A percentile compares a stretch with the other conserved stretches of the same genome.
These are phyloP conservation scores for Meandrusa payeni DNA, from an alignment of 2,888 invertebrate genomes.

Conservation along the genomic window DNA sequence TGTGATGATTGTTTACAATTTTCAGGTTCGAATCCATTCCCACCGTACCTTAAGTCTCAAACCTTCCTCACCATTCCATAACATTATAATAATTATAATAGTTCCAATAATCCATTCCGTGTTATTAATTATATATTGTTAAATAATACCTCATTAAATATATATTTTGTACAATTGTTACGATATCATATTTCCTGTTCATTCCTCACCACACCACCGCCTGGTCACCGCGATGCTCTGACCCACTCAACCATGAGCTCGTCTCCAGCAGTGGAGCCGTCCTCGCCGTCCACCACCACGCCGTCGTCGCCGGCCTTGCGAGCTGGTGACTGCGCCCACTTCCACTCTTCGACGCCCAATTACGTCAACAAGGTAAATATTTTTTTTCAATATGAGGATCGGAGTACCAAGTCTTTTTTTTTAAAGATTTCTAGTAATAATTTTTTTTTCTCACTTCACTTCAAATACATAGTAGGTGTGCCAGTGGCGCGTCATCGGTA, in stretches of 20 bases:
- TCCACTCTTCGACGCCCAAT: constrained; percentile 68
- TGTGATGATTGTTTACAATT: no score
- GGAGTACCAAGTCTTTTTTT: no score
- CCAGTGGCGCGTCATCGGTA: no score
- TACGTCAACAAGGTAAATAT: constrained; percentile 52
- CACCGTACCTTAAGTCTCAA: not conserved
- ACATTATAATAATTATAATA: not conserved
- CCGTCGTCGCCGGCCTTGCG: constrained; percentile 66
- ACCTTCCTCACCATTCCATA: constrained; percentile 15
- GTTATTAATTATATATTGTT: not conserved
- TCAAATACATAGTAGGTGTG: no score
- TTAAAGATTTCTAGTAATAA: no score
- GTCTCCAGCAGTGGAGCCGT: constrained; percentile 75
- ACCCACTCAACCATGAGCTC: constrained; percentile 63
- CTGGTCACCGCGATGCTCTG: constrained; percentile 65
- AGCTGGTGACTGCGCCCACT: constrained; percentile 47
- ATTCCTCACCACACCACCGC: not conserved
- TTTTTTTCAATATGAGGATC: no score
- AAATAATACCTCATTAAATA: not conserved
- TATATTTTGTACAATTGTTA: no score
- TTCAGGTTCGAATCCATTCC: constrained; percentile 15
- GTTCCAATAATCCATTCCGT: constrained; percentile 10
- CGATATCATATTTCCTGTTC: no score
- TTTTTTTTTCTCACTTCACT: no score
- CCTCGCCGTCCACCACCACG: constrained; percentile 61